Evolutionary conservation across 2,113 vertebrate species (phyloP), one percentile per base, ranked within the genome.

Genomic region (Balaenoptera acutorostrata): DNA sequence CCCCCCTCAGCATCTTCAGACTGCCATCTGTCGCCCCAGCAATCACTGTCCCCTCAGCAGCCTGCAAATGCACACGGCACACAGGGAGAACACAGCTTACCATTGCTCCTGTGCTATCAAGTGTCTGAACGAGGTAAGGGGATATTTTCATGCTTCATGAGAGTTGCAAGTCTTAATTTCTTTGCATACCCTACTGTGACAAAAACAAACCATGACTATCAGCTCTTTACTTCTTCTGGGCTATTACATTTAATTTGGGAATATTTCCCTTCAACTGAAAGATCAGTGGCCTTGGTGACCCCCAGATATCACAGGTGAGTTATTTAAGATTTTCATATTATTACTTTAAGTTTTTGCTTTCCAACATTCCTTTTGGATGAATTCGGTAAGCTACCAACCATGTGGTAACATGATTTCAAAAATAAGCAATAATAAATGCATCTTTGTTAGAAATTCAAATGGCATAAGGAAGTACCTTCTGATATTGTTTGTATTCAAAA

Each of bases 121-220:
- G 97, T 99, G 98, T 98, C 98, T 98, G 97, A 97, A 98, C 97
- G 98, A 99, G 98, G 99, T 99, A 99, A 99, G 98, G 98, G 98
- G 95, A 93, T 93, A 99, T 99, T 98, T 99, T 98, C 99, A 99
- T 99, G 98, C 98, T 98, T 98, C 99, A 99, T 99, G 98, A 99
- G 95, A 80, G 93, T 89, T 97, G 88, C 68, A 91, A 92, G 89
- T 96, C 97, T 97, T 97, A 88, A 95, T 80, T 97, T 97, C 77
- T 97, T 71, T 92, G 52, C 85, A 97, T 97, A 98, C 96, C 92
- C 80, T 91, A 57, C 87, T 93, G 8, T 77, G 96, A 97, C 44
- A 96, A 97, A 98, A 94, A 96, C 68, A 97, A 96, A 97, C 97
- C 90, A 93, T 17, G 84, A 78, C 87, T 90, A 74, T 68, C 89